These are phyloP conservation scores for Drosophila saltans DNA, from an alignment of 1,140 invertebrate species.

Conservation along the genomic window DNA sequence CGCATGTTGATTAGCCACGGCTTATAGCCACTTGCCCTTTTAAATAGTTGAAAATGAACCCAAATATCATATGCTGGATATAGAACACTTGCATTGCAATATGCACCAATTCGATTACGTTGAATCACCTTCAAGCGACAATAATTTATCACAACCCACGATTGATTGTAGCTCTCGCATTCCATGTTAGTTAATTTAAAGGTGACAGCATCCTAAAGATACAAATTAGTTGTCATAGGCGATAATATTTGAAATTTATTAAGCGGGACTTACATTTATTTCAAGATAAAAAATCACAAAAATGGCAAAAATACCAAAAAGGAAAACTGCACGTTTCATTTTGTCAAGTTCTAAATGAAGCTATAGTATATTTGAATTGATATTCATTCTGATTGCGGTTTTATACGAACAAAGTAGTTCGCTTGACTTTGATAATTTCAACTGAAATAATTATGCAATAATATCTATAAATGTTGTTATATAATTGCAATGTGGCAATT, in stretches of 20 bases:
- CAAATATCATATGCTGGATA: background rate
- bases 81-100: background rate
- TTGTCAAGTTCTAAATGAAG: background rate
- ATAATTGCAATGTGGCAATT: no score
- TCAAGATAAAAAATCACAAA: background rate
- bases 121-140: background rate
- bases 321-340: background rate
- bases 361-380: background rate
- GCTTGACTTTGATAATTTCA: no score
- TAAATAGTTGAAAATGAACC: background rate
- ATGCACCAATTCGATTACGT: background rate
- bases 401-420: no score
- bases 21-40: background rate
- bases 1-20: background rate
- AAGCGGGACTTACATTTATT: background rate
- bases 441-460: no score
- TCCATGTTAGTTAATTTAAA: constrained; percentile 1
- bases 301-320: background rate
- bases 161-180: background rate
- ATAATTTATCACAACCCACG: background rate
- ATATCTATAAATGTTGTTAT: no score
- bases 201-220: background rate
- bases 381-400: no score
- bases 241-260: background rate
- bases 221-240: background rate